Conservation (phyloP, 2,113 vertebrate species). For the Misgurnus mizolepis region DNA sequence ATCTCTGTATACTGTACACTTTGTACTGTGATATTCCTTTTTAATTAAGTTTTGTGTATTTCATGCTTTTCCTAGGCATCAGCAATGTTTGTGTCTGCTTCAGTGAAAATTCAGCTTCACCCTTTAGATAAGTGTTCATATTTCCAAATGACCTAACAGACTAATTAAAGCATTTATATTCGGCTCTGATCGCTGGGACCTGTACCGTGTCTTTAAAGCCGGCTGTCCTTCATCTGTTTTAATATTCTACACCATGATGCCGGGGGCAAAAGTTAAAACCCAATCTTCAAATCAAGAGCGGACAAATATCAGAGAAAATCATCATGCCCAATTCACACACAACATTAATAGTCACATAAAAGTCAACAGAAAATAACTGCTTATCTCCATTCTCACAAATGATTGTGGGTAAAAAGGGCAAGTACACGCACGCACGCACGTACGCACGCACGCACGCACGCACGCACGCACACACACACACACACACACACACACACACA, state of each 20-base stretch:
- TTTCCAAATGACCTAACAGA: conserved; percentile 35
- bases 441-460: no score
- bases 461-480: no score
- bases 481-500: conserved; percentile 8
- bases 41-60: conserved; percentile 18
- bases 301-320: conserved; percentile 54
- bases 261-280: conserved; percentile 43
- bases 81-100: conserved; percentile 10
- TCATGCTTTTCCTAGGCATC: conserved; percentile 15
- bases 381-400: conserved; percentile 18
- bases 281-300: conserved; percentile 44
- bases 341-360: conserved; percentile 44
- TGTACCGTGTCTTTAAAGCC: not conserved
- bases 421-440: conserved; percentile 9
- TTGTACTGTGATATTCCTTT: not conserved
- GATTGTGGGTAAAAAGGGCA: conserved; percentile 5
- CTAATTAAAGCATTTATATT: conserved; percentile 49
- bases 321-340: conserved; percentile 48
- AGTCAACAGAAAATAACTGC: conserved; percentile 18
- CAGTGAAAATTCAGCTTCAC: conserved; percentile 8
- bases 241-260: conserved; percentile 38
- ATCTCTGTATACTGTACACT: not conserved
- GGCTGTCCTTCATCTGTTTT: conserved; percentile 23
- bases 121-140: conserved; percentile 37
- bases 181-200: conserved; percentile 1